phyloP scores from a whole-genome alignment of 2,113 vertebrate genomes.

The Nibea coibor region DNA sequence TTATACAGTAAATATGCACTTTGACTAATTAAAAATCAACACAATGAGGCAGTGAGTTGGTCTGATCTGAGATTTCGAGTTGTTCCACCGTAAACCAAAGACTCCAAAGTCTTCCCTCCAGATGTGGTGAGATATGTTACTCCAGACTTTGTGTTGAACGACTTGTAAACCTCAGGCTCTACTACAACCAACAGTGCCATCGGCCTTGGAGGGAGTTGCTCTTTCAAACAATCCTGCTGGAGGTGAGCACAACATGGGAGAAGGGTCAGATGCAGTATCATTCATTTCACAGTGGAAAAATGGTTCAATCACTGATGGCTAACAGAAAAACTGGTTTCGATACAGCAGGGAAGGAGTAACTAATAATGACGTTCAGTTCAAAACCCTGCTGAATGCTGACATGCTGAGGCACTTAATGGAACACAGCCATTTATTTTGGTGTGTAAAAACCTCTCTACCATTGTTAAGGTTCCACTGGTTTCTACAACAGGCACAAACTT shows the following conservation, averaged over 20 bases:
- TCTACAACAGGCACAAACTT: no score
- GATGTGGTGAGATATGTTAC: not conserved
- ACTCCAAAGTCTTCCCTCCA: not conserved
- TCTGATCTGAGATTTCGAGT: not conserved
- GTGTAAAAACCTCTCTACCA: no score
- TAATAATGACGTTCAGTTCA: not conserved
- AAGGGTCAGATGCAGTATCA: not conserved
- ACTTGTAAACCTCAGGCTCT: conserved; percentile 5
- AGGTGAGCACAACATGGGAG: conserved; percentile 4
- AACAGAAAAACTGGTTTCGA: not conserved
- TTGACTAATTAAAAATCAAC: not conserved
- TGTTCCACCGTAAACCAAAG: not conserved
- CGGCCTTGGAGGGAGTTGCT: not conserved
- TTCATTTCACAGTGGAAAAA: conserved; percentile 9
- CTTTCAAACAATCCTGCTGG: conserved; percentile 3
- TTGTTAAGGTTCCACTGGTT: no score
- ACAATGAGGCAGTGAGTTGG: not conserved
- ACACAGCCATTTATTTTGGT: no score
- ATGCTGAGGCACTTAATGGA: not conserved
- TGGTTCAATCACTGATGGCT: conserved; percentile 10
- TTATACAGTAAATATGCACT: no score
- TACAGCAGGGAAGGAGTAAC: not conserved
- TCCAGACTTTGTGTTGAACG: not conserved
- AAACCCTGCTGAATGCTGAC: not conserved
- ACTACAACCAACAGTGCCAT: not conserved